A percentile compares a stretch with the other conserved stretches of the same genome.
phyloP scores from a whole-genome alignment of 2,888 invertebrate genomes.

The Hypomecis punctinalis region DNA sequence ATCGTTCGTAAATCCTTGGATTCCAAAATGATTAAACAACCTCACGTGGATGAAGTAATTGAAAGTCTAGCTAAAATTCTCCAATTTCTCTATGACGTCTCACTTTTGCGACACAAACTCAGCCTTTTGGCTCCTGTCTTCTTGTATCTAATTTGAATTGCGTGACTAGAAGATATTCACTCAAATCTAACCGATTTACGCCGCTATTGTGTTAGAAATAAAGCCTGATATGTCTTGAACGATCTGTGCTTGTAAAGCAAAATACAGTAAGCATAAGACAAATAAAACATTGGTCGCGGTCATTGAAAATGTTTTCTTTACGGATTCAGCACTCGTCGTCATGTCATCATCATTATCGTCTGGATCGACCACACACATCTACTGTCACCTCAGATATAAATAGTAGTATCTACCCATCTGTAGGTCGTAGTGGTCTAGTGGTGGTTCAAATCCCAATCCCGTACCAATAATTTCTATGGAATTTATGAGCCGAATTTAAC shows the following conservation, averaged over 20 bases:
- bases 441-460: too few relatives aligned
- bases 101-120: conserved; percentile 11
- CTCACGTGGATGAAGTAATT: too few relatives aligned
- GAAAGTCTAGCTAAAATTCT: not conserved
- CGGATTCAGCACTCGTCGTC: not conserved
- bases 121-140: conserved; percentile 14
- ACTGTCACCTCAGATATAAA: too few relatives aligned
- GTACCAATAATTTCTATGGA: too few relatives aligned
- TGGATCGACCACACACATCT: not conserved
- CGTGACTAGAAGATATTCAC: conserved; percentile 5
- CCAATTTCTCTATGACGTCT: conserved; percentile 1
- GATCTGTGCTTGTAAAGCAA: conserved; percentile 2
- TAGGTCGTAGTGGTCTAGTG: too few relatives aligned
- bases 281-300: conserved; percentile 16
- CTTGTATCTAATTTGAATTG: conserved; percentile 17
- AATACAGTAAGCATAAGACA: conserved; percentile 12
- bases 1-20: too few relatives aligned
- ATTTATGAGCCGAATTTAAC: too few relatives aligned
- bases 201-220: not conserved
- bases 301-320: conserved; percentile 25
- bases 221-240: conserved; percentile 9
- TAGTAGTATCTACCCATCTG: too few relatives aligned
- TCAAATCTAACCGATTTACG: conserved; percentile 10
- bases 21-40: too few relatives aligned
- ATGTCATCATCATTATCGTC: not conserved